Base-by-base conservation (phyloP, 2,888 invertebrate species). In the Lagria hirta region DNA sequence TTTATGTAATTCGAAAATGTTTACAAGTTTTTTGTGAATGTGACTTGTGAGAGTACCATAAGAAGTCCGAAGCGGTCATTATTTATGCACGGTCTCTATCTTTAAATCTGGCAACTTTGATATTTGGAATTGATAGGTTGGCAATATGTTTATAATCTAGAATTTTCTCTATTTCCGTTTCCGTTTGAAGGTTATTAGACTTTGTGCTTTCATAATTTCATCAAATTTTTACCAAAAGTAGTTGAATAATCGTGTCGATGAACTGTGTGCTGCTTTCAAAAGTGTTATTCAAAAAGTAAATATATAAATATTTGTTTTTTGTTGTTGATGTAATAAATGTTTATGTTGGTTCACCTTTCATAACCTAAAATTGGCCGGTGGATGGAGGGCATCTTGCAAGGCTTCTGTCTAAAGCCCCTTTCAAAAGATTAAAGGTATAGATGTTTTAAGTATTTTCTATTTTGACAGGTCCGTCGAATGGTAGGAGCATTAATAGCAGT, bases 401-500 rank as follows among this genome's bases (percentile, higher is more conserved):
- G 55, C 54, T 50, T 50, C 15, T 18, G 29, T 48, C 37, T 37
- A 41, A 42, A 44, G 34, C 21, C 35, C 48, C 43, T 43, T 29
- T 43, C 41, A 51, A 42, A 48, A 43, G 47, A 54, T 38, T 51
- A 37, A 61, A 62, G 62, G 64, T 63, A 64, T 57, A 60, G n/a
- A n/a, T 58, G 52, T 55, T 53, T 49, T 61, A 61, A 60, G 56
- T 60, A 64, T 62, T 61, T 62, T 60, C 42, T 43, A 17, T 43
- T 44, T 35, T 8, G 14, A 42, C 70, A 89, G 87, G 83, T 91
- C 24, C 81, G 91, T 33, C 81, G 89, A 43, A 89, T 87, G 66
- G 77, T 89, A 40, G 85, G 81, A 23, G 69, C 82, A 3, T 62
- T 90, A 26, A 66, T 86, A 34, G 75, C 79, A 3, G 77, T 83